Evolutionary conservation across 2,888 invertebrate species (phyloP).

Genomic region (Tubulanus polymorphus): DNA sequence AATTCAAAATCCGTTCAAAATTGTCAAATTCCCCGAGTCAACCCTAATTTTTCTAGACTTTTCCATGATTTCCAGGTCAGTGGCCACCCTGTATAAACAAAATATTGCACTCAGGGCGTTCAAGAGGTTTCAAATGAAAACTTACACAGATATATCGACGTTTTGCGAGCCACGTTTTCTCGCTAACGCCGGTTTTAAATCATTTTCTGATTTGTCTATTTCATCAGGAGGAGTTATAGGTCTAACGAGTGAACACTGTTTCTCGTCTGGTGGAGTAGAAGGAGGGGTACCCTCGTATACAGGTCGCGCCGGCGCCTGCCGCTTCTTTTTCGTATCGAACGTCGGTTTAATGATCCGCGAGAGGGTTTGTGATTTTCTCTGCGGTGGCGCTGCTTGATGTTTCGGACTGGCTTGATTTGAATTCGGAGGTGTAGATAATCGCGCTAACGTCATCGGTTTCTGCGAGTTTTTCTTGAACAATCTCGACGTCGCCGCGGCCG

Average conservation of each 20-base stretch:
- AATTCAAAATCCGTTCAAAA: too few relatives aligned
- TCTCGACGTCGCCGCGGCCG: too few relatives aligned
- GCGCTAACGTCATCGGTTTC: too few relatives aligned
- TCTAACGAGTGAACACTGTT: conserved; percentile 18
- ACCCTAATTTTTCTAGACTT: too few relatives aligned
- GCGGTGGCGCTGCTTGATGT: background rate
- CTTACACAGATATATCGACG: background rate
- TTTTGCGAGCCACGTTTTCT: background rate
- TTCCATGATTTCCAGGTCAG: too few relatives aligned
- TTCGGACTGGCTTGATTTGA: background rate
- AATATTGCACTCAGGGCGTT: too few relatives aligned
- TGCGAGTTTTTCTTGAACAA: too few relatives aligned
- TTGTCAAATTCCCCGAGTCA: too few relatives aligned
- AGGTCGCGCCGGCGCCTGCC: conserved; percentile 23
- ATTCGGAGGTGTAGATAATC: too few relatives aligned
- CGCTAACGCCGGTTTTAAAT: background rate
- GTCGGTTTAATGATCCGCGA: background rate
- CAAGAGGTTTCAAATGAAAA: too few relatives aligned
- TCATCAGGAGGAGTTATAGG: conserved; percentile 33
- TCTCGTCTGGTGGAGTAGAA: conserved; percentile 32
- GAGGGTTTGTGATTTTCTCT: background rate
- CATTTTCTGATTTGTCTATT: background rate
- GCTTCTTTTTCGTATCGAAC: background rate
- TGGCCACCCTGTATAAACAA: too few relatives aligned
- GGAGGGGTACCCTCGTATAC: conserved; percentile 42